Conservation (phyloP, 2,113 vertebrate genomes). For the Vimba vimba region DNA sequence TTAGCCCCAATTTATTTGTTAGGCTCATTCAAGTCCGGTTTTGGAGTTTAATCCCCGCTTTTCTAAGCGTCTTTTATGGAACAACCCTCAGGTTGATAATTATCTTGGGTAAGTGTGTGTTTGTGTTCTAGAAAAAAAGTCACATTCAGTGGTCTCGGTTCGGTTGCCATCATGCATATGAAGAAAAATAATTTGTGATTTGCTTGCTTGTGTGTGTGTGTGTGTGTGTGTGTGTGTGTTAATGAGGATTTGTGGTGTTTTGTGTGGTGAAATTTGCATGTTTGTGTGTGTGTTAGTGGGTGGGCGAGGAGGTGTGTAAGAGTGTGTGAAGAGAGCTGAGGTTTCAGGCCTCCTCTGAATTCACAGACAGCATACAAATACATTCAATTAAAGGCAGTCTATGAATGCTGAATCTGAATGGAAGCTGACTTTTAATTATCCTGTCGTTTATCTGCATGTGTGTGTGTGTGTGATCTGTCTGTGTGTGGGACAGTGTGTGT, state of each 20-base stretch:
- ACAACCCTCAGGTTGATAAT: neutral
- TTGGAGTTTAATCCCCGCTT: too few species aligned
- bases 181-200: neutral
- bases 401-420: conserved; percentile 23
- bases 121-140: neutral
- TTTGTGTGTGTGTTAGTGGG: conserved; percentile 2
- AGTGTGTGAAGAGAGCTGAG: neutral
- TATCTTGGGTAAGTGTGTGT: neutral
- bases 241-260: neutral
- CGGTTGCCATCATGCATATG: neutral
- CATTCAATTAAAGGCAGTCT: conserved; percentile 1
- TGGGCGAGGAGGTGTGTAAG: conserved; percentile 1
- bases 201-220: neutral
- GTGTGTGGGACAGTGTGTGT: conserved; percentile 23
- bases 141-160: neutral
- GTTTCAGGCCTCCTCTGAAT: conserved; percentile 31
- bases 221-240: conserved; percentile 4
- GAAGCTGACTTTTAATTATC: conserved; percentile 33
- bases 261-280: neutral
- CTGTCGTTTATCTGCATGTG: neutral
- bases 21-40: too few species aligned
- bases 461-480: conserved; percentile 27
- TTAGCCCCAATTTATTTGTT: too few species aligned
- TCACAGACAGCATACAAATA: conserved; percentile 10
- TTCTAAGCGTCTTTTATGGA: too few species aligned